phyloP scores from a whole-genome alignment of 2,113 vertebrate genomes.

The Isurus oxyrinchus region DNA sequence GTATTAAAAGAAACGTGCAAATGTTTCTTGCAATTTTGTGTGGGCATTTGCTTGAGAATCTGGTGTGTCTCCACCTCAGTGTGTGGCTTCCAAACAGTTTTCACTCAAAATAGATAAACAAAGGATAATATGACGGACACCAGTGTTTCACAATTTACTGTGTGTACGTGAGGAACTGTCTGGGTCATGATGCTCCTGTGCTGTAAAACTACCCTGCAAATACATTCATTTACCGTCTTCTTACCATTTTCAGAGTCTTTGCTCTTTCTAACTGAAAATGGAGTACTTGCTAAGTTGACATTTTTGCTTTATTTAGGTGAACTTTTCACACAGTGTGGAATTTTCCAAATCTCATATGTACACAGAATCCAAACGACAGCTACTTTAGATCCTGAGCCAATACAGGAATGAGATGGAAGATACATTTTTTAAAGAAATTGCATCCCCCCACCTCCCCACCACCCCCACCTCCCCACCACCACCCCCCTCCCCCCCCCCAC shows the following conservation, averaged over 20 bases:
- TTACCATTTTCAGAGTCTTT: background rate
- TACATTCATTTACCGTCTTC: background rate
- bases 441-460: too few species aligned
- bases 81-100: background rate
- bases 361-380: background rate
- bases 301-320: background rate
- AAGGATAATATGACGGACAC: background rate
- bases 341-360: background rate
- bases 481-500: too few species aligned
- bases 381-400: background rate
- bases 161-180: background rate
- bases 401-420: background rate
- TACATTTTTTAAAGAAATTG: background rate
- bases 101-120: background rate
- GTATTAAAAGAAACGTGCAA: background rate
- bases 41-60: background rate
- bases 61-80: background rate
- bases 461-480: too few species aligned
- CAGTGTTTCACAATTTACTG: background rate
- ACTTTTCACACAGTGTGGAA: background rate
- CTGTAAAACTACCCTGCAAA: background rate
- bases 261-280: background rate
- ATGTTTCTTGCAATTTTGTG: background rate
- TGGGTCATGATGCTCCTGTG: background rate
- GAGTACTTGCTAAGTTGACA: background rate